Conservation (phyloP, 2,797 vertebrate genomes). For the Neostethus bicornis region DNA sequence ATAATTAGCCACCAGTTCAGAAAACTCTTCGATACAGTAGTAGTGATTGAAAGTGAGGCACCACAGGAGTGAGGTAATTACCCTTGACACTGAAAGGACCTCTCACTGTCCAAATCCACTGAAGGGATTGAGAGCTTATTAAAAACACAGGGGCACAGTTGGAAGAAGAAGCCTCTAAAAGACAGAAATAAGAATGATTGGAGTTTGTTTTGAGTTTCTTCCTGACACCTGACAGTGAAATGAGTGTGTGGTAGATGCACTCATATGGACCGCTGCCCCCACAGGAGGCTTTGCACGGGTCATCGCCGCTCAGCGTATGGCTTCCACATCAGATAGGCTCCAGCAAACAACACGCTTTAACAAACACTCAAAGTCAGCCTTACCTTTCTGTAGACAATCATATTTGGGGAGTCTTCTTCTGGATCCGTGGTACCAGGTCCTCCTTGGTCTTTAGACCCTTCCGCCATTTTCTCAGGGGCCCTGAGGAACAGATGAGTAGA, state of each 20-base stretch:
- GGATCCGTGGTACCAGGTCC: constrained; percentile 79
- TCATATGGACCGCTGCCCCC: constrained; percentile 49
- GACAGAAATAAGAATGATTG: constrained; percentile 10
- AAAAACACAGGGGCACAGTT: constrained; percentile 41
- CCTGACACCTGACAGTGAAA: constrained; percentile 45
- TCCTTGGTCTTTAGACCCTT: constrained; percentile 82
- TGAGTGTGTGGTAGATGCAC: constrained; percentile 26
- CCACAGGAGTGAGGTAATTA: constrained; percentile 57
- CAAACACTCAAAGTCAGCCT: constrained; percentile 41
- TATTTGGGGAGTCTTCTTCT: constrained; percentile 93
- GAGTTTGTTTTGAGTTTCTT: constrained; percentile 28
- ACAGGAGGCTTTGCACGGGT: constrained; percentile 32
- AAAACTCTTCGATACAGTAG: constrained; percentile 59
- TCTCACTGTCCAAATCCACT: constrained; percentile 34
- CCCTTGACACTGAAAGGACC: constrained; percentile 57
- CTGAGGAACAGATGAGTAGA: constrained; percentile 31
- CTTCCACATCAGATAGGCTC: constrained; percentile 17
- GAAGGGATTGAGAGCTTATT: constrained; percentile 52
- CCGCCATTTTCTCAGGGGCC: constrained; percentile 85
- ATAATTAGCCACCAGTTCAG: constrained; percentile 58
- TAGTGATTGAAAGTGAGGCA: constrained; percentile 54
- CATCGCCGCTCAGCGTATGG: constrained; percentile 29
- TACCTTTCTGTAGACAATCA: constrained; percentile 98
- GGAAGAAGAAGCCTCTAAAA: constrained; percentile 10
- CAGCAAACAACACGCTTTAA: constrained; percentile 1